These are phyloP conservation scores for Semnopithecus entellus DNA, from an alignment of 2,113 vertebrate genomes.

Conservation along the genomic window DNA sequence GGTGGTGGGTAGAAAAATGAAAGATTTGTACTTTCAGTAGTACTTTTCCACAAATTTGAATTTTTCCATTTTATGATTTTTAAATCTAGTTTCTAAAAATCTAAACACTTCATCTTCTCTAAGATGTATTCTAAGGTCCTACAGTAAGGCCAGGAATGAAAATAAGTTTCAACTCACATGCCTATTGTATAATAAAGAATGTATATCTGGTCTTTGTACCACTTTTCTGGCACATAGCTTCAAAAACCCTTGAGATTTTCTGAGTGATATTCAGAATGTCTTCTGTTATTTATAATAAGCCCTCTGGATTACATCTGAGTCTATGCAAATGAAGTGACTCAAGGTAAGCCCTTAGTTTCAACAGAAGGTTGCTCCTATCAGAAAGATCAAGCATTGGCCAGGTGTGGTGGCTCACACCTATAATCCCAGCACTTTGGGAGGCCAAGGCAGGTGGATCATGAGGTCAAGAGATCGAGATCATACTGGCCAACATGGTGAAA, in stretches of 20 bases:
- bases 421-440: too few species aligned
- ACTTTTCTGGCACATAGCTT: neutral
- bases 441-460: too few species aligned
- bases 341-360: neutral
- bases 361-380: neutral
- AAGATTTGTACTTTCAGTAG: slow-evolving; percentile 1
- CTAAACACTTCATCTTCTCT: neutral
- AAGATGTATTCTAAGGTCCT: neutral
- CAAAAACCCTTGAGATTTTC: neutral
- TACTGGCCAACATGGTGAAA: too few species aligned
- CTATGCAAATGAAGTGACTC: neutral
- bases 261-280: neutral
- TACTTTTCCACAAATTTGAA: neutral
- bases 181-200: neutral
- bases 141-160: neutral
- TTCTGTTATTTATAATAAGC: neutral
- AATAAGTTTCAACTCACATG: neutral
- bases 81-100: slow-evolving; percentile 31
- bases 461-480: too few species aligned
- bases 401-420: too few species aligned
- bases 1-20: neutral
- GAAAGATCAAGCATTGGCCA: neutral
- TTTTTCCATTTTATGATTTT: slow-evolving; percentile 2
- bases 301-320: neutral
- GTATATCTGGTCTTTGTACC: neutral